Percentiles rank a stretch among this genome's conserved stretches.
phyloP scores from a whole-genome alignment of 37 sponge, comb jelly and placozoan species.

The Eunapius fragilis region DNA sequence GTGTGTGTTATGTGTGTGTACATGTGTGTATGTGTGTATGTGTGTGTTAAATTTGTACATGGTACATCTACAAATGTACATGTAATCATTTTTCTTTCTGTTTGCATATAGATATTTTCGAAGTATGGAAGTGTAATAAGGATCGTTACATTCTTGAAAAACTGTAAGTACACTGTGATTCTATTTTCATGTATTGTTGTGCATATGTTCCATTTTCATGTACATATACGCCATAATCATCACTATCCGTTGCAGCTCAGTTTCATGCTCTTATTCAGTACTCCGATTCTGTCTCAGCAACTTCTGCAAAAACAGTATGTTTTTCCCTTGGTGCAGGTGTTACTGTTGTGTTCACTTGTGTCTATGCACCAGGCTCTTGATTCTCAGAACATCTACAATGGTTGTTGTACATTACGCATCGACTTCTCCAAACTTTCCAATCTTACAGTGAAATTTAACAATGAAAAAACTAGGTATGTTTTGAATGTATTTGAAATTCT shows the following conservation, averaged over 20 bases:
- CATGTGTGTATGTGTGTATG: too few species aligned
- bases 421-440: slow-evolving; percentile 83
- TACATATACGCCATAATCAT: neutral
- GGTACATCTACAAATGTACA: too few species aligned
- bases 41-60: too few species aligned
- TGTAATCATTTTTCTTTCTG: too few species aligned
- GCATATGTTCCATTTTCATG: neutral
- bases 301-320: slow-evolving; percentile 72
- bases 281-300: slow-evolving; percentile 49
- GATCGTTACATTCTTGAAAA: slow-evolving; percentile 92
- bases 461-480: slow-evolving; percentile 92
- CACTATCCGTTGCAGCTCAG: slow-evolving; percentile 43
- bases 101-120: slow-evolving; percentile 70
- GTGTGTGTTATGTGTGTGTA: too few species aligned
- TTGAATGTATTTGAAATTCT: too few species aligned
- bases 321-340: neutral
- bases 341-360: neutral
- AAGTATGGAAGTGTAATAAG: slow-evolving; percentile 86
- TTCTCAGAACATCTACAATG: slow-evolving; percentile 93
- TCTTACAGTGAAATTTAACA: slow-evolving; percentile 85
- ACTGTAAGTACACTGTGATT: slow-evolving; percentile 59
- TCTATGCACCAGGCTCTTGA: slow-evolving; percentile 66
- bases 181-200: neutral
- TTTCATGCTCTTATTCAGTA: slow-evolving; percentile 84
- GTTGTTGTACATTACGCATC: slow-evolving; percentile 92